These are phyloP conservation scores for Dioctria rufipes DNA, from an alignment of 2,888 invertebrate genomes.

Conservation along the genomic window DNA sequence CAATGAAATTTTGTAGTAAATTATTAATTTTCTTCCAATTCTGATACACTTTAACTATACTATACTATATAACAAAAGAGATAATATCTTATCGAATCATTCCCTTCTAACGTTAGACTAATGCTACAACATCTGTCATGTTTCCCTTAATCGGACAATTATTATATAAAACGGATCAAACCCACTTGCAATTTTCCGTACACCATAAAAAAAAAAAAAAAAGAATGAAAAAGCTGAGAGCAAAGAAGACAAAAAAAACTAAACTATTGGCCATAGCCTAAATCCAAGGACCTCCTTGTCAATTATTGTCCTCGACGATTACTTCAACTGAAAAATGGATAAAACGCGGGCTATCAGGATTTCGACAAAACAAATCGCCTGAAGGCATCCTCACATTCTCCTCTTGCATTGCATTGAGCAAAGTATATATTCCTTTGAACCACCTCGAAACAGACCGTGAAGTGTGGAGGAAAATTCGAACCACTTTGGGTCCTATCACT, in stretches of 20 bases:
- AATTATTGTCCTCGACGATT: conserved; percentile 52
- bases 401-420: conserved; percentile 20
- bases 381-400: conserved; percentile 49
- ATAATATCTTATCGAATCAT: background rate
- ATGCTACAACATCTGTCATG: conserved; percentile 22
- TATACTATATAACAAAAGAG: too few relatives aligned
- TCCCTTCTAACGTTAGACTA: background rate
- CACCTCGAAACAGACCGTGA: conserved; percentile 46
- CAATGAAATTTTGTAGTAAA: too few relatives aligned
- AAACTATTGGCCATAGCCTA: background rate
- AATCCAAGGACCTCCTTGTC: conserved; percentile 48
- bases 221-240: background rate
- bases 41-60: too few relatives aligned
- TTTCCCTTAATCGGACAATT: conserved; percentile 41
- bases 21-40: too few relatives aligned
- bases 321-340: conserved; percentile 52
- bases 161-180: conserved; percentile 9
- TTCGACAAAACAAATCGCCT: conserved; percentile 49
- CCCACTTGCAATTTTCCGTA: conserved; percentile 21
- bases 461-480: conserved; percentile 40
- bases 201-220: background rate
- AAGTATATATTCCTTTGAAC: conserved; percentile 10
- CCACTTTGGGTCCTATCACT: conserved; percentile 42
- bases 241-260: background rate
- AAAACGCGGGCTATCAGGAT: conserved; percentile 53